Evolutionary conservation across 1,140 invertebrate genomes (phyloP).

Genomic region (Hyles euphorbiae): DNA sequence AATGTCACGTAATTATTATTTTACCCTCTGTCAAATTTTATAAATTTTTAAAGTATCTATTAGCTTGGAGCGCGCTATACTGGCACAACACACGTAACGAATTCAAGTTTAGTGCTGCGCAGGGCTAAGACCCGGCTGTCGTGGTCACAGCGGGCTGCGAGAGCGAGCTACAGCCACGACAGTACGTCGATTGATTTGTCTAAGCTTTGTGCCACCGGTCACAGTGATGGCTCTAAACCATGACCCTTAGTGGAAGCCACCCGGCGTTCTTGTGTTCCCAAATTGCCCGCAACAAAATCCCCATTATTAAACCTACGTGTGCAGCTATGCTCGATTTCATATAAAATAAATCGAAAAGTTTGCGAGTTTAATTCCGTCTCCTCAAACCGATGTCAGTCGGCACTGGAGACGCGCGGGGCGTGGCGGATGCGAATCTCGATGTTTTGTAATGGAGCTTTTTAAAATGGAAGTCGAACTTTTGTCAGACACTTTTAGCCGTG

Average conservation of each 20-base stretch:
- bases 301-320: too few relatives aligned
- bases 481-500: conserved; percentile 74
- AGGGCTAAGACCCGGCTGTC: conserved; percentile 21
- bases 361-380: conserved; percentile 56
- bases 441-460: conserved; percentile 75
- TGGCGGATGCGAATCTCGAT: conserved; percentile 72
- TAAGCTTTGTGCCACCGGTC: not conserved
- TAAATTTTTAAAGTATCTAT: conserved; percentile 29
- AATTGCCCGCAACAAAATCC: too few relatives aligned
- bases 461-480: conserved; percentile 75
- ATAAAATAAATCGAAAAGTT: conserved; percentile 59
- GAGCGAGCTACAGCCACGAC: not conserved
- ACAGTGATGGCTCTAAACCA: not conserved
- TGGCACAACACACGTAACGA: conserved; percentile 54
- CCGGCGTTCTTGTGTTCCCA: too few relatives aligned
- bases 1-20: too few relatives aligned
- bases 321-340: conserved; percentile 35
- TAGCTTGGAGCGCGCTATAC: conserved; percentile 18
- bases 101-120: conserved; percentile 61
- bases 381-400: conserved; percentile 42
- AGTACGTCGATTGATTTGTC: not conserved
- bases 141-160: conserved; percentile 3
- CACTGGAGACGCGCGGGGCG: conserved; percentile 35
- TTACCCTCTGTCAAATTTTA: not conserved
- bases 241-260: not conserved